Evolutionary conservation across 2,888 invertebrate species (phyloP), one percentile per base, ranked within the genome.

Genomic region (Phasia obesa): DNA sequence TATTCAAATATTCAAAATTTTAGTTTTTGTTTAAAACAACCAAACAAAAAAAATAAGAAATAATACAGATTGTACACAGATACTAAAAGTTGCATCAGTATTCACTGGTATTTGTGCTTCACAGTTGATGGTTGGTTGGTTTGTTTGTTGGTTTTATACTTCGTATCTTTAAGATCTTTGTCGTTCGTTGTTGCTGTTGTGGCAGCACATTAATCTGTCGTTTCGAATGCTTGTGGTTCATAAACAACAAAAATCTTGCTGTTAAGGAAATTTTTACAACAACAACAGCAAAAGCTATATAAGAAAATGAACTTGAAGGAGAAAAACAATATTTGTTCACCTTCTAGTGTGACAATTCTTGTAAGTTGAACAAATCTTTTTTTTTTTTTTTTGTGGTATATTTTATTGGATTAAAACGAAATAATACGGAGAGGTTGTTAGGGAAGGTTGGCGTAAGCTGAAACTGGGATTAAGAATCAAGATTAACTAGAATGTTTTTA

Each of bases 191-290:
- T 27, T 57, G 65, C 11, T 65, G 44, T 55, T 76, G 35, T 69
- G 67, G 17, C 77, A 78, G 73, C 65, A 79, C 82, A 84, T 84
- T 84, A 84, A 85, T 85, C 81, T 85, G 84, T 84, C 80, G 76
- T 82, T 75, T 67, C 74, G 59, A 53, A 71, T 79, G 67, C 67
- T 79, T 79, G 79, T 44, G 57, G 65, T 83, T 69, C 77, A 69
- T 73, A 80, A 79, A 79, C 64, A 81, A 69, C 76, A 49, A 67
- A 81, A 67, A 57, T 69, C 62, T 81, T 62, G 73, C 15, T 55
- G 31, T 13, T 65, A 69, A 73, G 62, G 71, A 67, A 67, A 77
- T 64, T 64, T 64, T 64, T 42, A 57, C 57, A 53, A 53, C 5
- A 38, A 44, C 27, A 27, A 27, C 27, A 27, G 6, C 27, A 35